A percentile compares a stretch with the other conserved stretches of the same genome.
phyloP scores from a whole-genome alignment of 2,113 vertebrate genomes.

The Rousettus leschenaultii region DNA sequence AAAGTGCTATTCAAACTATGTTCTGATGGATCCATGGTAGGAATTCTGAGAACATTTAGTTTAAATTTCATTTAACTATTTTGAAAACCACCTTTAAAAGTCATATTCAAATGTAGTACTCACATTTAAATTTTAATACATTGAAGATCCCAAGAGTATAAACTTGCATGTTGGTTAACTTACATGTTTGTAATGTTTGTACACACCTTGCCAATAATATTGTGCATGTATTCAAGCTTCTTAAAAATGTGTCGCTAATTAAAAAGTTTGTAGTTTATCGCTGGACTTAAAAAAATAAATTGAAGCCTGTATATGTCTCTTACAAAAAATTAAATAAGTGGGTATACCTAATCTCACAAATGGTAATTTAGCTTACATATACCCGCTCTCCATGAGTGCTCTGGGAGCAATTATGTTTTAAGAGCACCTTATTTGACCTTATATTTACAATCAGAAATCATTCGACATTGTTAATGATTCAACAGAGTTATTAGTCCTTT shows the following conservation, averaged over 20 bases:
- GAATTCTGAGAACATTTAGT: neutral
- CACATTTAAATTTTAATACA: neutral
- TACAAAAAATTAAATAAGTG: neutral
- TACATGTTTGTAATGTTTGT: neutral
- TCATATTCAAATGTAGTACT: neutral
- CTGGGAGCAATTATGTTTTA: neutral
- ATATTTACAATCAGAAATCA: neutral
- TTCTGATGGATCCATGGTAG: neutral
- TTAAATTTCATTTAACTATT: slow-evolving; percentile 15
- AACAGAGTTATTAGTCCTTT: neutral
- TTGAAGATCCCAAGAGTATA: neutral
- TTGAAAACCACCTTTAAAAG: neutral
- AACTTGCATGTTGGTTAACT: neutral
- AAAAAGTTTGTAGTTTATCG: neutral
- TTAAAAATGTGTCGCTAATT: neutral
- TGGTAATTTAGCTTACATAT: neutral
- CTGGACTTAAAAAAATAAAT: neutral
- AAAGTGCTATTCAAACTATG: neutral
- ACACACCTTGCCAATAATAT: neutral
- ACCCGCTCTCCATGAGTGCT: neutral
- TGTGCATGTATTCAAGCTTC: neutral
- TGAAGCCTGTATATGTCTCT: neutral
- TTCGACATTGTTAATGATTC: neutral
- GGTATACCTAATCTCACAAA: neutral
- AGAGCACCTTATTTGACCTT: neutral